A percentile compares a stretch with the other conserved stretches of the same genome.
These are phyloP conservation scores for Redunca redunca DNA, from an alignment of 2,113 vertebrate genomes.

Conservation along the genomic window DNA sequence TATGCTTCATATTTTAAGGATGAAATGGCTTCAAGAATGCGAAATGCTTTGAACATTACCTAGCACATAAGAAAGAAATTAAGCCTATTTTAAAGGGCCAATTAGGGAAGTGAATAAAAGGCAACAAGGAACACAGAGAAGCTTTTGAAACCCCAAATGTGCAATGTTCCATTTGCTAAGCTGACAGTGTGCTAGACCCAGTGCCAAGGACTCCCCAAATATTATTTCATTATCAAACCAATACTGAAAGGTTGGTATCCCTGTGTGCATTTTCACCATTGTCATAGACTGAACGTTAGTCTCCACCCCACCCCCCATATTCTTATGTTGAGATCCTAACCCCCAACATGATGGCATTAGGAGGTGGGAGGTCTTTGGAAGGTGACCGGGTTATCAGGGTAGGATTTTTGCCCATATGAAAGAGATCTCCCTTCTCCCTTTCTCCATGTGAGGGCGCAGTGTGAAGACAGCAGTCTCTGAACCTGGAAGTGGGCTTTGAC, in stretches of 20 bases:
- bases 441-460: background rate
- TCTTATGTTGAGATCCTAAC: background rate
- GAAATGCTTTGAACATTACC: background rate
- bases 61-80: background rate
- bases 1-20: background rate
- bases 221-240: background rate
- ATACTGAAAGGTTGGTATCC: background rate
- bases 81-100: background rate
- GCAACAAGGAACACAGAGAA: background rate
- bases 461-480: background rate
- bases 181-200: background rate
- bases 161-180: background rate
- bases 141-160: background rate
- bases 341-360: background rate
- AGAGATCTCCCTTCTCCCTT: background rate
- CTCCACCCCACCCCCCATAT: background rate
- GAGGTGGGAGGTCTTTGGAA: background rate
- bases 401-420: background rate
- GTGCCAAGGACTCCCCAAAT: background rate
- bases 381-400: background rate
- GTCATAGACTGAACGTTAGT: background rate
- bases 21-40: background rate
- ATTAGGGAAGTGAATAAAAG: background rate
- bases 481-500: background rate
- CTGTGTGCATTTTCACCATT: background rate